Conservation (phyloP, 2,797 vertebrate genomes). For the Acanthornis magna region DNA sequence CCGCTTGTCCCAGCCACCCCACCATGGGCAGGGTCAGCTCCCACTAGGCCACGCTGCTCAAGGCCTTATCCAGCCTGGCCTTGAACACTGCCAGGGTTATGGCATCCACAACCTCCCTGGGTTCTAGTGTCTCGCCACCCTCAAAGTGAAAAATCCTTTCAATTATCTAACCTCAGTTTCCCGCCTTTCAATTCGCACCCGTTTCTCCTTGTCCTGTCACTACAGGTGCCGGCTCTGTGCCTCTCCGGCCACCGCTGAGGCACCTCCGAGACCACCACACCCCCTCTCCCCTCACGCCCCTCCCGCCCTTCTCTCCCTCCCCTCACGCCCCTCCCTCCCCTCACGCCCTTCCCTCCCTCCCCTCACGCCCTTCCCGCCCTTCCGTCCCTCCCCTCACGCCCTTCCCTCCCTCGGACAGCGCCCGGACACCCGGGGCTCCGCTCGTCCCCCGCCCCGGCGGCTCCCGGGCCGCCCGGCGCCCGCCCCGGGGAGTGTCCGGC, state of each 20-base stretch:
- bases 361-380: neutral
- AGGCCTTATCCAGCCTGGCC: neutral
- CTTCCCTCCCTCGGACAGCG: neutral
- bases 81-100: neutral
- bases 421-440: accelerated
- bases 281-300: neutral
- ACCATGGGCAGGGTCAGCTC: neutral
- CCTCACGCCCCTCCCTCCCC: too few relatives aligned
- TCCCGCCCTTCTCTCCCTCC: too few relatives aligned
- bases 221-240: accelerated
- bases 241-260: neutral
- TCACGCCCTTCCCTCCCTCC: too few relatives aligned
- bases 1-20: neutral
- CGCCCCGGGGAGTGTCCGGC: neutral
- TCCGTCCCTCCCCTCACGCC: neutral
- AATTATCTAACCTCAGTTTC: neutral
- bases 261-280: accelerated
- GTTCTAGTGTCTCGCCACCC: neutral
- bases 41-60: neutral
- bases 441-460: neutral
- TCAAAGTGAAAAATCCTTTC: neutral
- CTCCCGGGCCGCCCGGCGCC: neutral
- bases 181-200: neutral
- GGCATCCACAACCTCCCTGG: neutral
- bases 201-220: neutral